Evolutionary conservation across 2,797 vertebrate species (phyloP).

Genomic region (Myiotriccus ornatus): DNA sequence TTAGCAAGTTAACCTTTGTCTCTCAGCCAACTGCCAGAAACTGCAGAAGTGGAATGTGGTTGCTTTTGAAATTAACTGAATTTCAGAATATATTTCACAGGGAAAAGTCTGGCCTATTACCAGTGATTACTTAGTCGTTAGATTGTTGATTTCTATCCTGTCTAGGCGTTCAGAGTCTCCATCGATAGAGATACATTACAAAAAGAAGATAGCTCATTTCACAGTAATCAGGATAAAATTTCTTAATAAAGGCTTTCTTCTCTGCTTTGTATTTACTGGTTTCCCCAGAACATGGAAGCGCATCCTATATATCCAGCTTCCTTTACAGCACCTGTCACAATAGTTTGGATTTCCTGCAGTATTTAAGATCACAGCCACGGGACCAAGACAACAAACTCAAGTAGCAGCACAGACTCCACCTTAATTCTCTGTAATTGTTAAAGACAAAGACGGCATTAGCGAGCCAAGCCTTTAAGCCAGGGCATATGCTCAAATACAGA

Average conservation of each 20-base stretch:
- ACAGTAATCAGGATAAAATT: not conserved
- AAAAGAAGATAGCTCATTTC: not conserved
- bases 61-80: not conserved
- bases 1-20: not conserved
- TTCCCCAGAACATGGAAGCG: not conserved
- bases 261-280: not conserved
- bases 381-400: not conserved
- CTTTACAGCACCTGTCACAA: not conserved
- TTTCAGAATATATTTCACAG: not conserved
- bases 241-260: not conserved
- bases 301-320: not conserved
- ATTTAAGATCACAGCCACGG: not conserved
- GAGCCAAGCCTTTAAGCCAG: slow-evolving; percentile 53
- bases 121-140: not conserved
- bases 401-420: not conserved
- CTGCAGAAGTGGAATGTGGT: not conserved
- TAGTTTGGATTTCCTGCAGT: not conserved
- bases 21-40: not conserved
- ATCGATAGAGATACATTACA: fast-evolving
- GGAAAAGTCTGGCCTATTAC: not conserved
- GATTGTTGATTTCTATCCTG: not conserved
- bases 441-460: slow-evolving; percentile 51
- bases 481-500: slow-evolving; percentile 66
- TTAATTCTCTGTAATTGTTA: slow-evolving; percentile 30
- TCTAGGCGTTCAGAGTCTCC: not conserved